Percentiles rank a stretch among this genome's conserved stretches.
Conservation (phyloP, 2,113 vertebrate genomes). For the Furnarius figulus region DNA sequence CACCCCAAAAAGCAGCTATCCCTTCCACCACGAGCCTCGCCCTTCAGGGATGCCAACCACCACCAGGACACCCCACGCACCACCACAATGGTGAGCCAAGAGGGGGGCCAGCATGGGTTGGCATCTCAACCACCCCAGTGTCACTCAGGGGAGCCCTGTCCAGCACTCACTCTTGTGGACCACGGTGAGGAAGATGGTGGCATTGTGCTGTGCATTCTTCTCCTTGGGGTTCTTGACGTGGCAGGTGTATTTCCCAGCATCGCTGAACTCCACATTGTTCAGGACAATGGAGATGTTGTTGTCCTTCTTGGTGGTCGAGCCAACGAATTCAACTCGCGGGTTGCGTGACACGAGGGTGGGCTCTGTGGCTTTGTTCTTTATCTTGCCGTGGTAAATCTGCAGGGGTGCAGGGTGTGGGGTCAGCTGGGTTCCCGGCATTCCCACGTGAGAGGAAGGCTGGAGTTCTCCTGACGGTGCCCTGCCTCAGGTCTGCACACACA, state of each 20-base stretch:
- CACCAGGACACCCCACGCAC: not conserved
- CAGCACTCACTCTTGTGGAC: conserved; percentile 85
- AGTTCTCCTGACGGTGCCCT: not conserved
- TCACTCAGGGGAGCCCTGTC: fast-evolving
- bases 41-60: not conserved
- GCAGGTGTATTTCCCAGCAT: conserved; percentile 88
- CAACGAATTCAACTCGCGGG: conserved; percentile 80
- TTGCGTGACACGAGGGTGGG: not conserved
- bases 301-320: conserved; percentile 74
- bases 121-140: not conserved
- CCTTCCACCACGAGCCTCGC: not conserved
- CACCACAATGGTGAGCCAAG: fast-evolving
- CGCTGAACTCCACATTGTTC: conserved; percentile 86
- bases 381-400: conserved; percentile 46
- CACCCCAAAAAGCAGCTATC: not conserved
- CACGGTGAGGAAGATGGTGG: conserved; percentile 84
- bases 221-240: conserved; percentile 90
- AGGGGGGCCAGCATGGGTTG: fast-evolving
- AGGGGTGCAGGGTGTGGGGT: not conserved
- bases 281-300: conserved; percentile 87
- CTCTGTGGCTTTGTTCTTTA: conserved; percentile 5
- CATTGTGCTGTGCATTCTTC: conserved; percentile 78
- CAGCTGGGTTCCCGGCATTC: not conserved
- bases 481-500: not conserved
- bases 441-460: not conserved